Conservation (phyloP, 2,113 vertebrate genomes). For the Meles meles region DNA sequence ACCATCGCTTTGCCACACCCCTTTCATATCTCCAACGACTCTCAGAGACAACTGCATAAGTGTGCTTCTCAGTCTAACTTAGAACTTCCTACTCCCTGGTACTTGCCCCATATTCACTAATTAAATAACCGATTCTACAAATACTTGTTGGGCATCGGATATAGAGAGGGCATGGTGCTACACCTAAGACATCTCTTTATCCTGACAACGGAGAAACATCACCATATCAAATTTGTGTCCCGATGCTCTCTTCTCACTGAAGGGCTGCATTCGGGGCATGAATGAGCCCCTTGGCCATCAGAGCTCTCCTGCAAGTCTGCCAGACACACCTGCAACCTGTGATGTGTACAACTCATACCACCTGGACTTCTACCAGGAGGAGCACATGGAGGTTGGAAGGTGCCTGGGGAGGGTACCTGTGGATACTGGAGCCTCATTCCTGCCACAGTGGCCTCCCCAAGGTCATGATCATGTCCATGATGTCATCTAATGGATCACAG, state of each 20-base stretch:
- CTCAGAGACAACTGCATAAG: neutral
- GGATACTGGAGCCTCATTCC: neutral
- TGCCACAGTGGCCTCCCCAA: neutral
- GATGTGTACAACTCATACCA: no score
- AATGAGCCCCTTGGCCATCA: neutral
- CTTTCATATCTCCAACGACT: neutral
- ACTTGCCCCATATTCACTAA: neutral
- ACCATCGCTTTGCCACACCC: no score
- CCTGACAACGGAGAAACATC: neutral
- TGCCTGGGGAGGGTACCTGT: no score
- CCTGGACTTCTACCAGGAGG: neutral
- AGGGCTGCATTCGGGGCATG: rapidly evolving
- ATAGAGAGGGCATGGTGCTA: no score
- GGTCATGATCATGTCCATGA: neutral
- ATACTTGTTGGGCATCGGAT: neutral
- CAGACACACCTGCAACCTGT: neutral
- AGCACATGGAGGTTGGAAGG: rapidly evolving
- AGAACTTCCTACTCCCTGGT: neutral
- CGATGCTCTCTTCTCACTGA: neutral
- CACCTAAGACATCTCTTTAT: neutral
- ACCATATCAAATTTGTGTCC: neutral
- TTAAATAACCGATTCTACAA: neutral
- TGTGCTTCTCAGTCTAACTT: neutral
- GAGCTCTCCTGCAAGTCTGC: neutral
- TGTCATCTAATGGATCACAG: neutral